Evolutionary conservation across 2,888 invertebrate genomes (phyloP), one percentile per base, ranked within the genome.

Genomic region (Eilema depressum): DNA sequence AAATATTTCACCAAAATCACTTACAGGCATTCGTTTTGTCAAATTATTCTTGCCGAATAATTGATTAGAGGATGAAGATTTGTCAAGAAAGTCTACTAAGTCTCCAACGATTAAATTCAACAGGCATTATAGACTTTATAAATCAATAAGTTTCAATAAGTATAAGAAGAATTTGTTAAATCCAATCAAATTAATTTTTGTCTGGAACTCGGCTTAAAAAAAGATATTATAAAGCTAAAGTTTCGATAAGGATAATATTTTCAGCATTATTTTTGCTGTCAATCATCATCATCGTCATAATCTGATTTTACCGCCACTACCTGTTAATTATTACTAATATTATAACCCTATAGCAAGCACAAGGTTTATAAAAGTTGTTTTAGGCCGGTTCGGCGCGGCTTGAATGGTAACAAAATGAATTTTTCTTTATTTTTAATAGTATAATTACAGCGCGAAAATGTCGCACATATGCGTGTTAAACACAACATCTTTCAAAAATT

Each of bases 61-160:
- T 70, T 82, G 73, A 82, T 73, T 73, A 70, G 41, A 37, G 61
- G 61, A 70, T 71, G 72, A 79, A 71, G 69, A 75, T 72, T 79
- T 73, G 57, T 68, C 63, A 41, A 65, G 8, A 70, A 53, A 37
- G 64, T 71, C 74, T 68, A 70, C 68, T 41, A 68, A 63, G 56
- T 63, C 63, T 67, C 62, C 63, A 59, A 28, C 26, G 61, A 60
- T 63, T 64, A 75, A 82, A 70, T 70, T 68, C 66, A 70, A 70
- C 66, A 70, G 66, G 47, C 53, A 64, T 66, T 59, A 57, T 53
- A 14, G 74, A 78, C 71, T 73, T 80, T 59, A 68, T 74, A 65
- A 65, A 56, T 56, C 30, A 65, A 65, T 65, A 30, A 65, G 11
- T 56, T 30, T 57, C 25, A 53, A 30, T 56, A 65, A 53, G 53